Percentiles rank a stretch among this genome's conserved stretches.
These are phyloP conservation scores for Ctenicera cuprea DNA, from an alignment of 2,888 invertebrate genomes.

Conservation along the genomic window DNA sequence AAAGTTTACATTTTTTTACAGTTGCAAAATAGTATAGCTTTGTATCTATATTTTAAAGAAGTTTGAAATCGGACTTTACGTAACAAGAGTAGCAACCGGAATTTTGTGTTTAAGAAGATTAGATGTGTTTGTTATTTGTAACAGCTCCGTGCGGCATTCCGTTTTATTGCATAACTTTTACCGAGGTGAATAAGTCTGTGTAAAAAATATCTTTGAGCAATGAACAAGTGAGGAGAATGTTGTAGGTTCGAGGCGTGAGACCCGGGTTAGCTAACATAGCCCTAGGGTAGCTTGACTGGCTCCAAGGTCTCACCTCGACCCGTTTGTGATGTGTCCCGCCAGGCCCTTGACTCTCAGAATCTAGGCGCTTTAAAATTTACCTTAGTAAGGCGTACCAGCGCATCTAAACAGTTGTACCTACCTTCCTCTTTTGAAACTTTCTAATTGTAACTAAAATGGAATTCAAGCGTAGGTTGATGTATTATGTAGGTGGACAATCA, in stretches of 20 bases:
- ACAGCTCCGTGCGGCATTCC: neutral
- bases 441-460: conserved; percentile 8
- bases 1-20: no score
- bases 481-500: neutral
- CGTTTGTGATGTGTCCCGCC: conserved; percentile 43
- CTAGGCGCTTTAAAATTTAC: conserved; percentile 36
- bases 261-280: conserved; percentile 29
- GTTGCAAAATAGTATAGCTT: no score
- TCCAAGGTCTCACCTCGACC: conserved; percentile 47
- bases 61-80: no score
- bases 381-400: conserved; percentile 25
- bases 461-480: conserved; percentile 15
- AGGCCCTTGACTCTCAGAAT: conserved; percentile 37
- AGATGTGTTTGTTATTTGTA: neutral
- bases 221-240: conserved; percentile 2
- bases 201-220: neutral
- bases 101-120: conserved; percentile 2
- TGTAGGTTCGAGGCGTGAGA: conserved; percentile 39
- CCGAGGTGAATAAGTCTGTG: neutral
- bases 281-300: conserved; percentile 42
- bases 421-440: neutral
- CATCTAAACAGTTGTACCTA: conserved; percentile 22
- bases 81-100: no score
- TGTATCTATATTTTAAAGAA: no score
- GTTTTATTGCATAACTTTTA: neutral